Percentiles rank a stretch among this genome's conserved stretches.
phyloP scores from a whole-genome alignment of 1,140 invertebrate species.

The Ceratosolen fusciceps region DNA sequence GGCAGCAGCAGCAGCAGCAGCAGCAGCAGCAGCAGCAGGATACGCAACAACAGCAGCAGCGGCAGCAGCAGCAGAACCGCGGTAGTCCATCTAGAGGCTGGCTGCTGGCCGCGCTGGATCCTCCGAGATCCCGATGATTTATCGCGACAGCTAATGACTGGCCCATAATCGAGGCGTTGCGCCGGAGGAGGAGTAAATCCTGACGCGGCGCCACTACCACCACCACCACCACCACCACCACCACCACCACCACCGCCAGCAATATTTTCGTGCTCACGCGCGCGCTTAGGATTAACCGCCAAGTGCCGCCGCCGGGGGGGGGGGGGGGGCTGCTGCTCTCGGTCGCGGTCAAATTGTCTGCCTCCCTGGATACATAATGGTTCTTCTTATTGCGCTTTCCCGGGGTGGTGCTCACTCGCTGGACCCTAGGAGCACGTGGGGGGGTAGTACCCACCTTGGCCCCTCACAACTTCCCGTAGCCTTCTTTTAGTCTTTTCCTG shows the following conservation, averaged over 20 bases:
- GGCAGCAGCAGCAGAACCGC: not conserved
- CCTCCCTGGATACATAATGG: conserved; percentile 17
- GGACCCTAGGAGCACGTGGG: not conserved
- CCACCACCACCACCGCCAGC: not conserved
- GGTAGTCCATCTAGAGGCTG: not conserved
- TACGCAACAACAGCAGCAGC: no score
- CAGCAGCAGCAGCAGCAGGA: no score
- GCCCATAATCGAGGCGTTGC: conserved; percentile 50
- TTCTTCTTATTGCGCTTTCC: conserved; percentile 7
- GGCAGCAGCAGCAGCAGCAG: no score
- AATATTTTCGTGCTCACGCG: conserved; percentile 24
- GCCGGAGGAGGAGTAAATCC: conserved; percentile 17
- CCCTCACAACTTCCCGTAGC: not conserved
- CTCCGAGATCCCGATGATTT: conserved; percentile 58
- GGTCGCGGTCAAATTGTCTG: conserved; percentile 4
- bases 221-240: not conserved
- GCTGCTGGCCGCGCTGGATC: not conserved
- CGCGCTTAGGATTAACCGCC: conserved; percentile 34
- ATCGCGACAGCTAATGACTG: conserved; percentile 62
- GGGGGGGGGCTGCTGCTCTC: conserved; percentile 2
- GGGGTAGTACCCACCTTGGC: not conserved
- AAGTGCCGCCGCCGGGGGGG: not conserved
- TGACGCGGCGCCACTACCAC: not conserved
- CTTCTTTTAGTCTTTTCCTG: not conserved
- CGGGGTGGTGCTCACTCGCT: not conserved